Evolutionary conservation across 2,888 invertebrate genomes (phyloP).

Genomic region (Torymus texanus): DNA sequence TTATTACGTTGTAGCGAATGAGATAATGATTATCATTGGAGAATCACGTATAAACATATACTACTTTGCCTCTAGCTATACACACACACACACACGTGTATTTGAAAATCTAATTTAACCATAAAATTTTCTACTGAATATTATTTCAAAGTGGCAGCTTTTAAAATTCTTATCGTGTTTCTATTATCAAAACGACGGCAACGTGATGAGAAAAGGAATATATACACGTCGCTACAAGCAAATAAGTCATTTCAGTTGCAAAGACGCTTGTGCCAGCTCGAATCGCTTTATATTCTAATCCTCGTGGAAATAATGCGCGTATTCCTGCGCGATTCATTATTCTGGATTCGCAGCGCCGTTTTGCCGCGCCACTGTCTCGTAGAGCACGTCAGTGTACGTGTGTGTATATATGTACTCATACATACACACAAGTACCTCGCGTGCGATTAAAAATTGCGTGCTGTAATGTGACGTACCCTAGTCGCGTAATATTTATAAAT

Average conservation of each 20-base stretch:
- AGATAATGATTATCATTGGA: too few relatives aligned
- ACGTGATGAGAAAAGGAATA: too few relatives aligned
- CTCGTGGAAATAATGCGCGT: background rate
- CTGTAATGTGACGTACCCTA: background rate
- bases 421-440: background rate
- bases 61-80: too few relatives aligned
- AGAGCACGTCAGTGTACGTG: too few relatives aligned
- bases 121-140: background rate
- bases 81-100: too few relatives aligned
- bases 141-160: background rate
- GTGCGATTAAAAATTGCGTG: conserved; percentile 6
- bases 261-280: background rate
- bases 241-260: background rate
- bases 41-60: too few relatives aligned
- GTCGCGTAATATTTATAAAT: background rate
- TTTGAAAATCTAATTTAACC: too few relatives aligned
- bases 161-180: background rate
- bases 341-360: conserved; percentile 14
- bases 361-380: background rate
- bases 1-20: too few relatives aligned
- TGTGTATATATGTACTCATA: too few relatives aligned
- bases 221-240: too few relatives aligned
- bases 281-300: conserved; percentile 33
- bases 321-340: conserved; percentile 29
- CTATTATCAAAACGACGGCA: background rate